Conservation (phyloP, 2,797 vertebrate species). For the Crenuchus spilurus region DNA sequence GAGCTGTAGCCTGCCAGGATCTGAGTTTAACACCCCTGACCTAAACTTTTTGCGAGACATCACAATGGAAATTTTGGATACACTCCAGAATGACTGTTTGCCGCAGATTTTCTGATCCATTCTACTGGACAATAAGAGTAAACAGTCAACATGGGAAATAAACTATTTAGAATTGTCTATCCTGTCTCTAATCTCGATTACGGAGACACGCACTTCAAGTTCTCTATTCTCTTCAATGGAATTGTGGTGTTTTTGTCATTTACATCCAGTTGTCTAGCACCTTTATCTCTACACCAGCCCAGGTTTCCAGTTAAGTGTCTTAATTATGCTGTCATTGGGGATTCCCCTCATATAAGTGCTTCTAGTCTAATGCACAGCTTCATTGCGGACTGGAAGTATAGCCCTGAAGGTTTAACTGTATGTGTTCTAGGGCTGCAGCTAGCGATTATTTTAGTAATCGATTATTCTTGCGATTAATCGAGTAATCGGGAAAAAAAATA, state of each 20-base stretch:
- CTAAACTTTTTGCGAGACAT: too few relatives aligned
- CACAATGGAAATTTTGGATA: too few relatives aligned
- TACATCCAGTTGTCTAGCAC: background rate
- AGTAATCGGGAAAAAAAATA: too few relatives aligned
- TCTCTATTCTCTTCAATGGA: background rate
- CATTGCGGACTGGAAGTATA: constrained; percentile 16
- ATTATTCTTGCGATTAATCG: too few relatives aligned
- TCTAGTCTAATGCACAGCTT: constrained; percentile 9
- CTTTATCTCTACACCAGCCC: background rate
- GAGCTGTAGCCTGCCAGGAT: too few relatives aligned
- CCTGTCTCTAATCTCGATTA: background rate
- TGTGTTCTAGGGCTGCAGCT: too few relatives aligned
- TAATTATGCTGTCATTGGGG: constrained; percentile 3
- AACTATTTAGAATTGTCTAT: background rate
- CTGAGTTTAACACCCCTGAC: background rate
- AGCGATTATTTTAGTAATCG: too few relatives aligned
- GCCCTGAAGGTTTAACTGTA: background rate
- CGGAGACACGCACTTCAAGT: background rate
- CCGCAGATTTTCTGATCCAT: background rate
- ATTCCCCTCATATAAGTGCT: constrained; percentile 1
- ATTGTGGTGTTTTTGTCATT: background rate
- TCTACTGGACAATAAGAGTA: background rate
- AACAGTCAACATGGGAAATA: background rate
- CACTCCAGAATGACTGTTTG: too few relatives aligned
- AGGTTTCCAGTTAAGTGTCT: constrained; percentile 24